Percentiles rank a stretch among this genome's conserved stretches.
Evolutionary conservation across 2,888 invertebrate species (phyloP).

Genomic region (Drosophila colorata): DNA sequence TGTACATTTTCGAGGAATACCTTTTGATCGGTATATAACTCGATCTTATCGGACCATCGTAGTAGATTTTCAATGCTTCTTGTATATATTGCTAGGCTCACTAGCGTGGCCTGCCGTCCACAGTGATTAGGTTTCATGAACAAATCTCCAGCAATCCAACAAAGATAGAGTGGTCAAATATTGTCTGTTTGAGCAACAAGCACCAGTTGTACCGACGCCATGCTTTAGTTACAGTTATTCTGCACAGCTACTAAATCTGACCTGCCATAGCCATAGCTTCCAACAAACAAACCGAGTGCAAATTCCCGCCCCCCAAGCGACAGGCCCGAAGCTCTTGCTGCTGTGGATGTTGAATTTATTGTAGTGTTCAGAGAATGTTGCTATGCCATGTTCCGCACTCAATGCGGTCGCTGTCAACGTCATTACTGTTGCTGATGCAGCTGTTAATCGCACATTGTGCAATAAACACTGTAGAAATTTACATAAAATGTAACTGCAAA

Average conservation of each 20-base stretch:
- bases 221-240: conserved; percentile 57
- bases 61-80: no score
- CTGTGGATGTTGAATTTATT: conserved; percentile 36
- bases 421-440: conserved; percentile 13
- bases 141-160: no score
- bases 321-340: conserved; percentile 38
- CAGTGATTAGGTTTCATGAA: no score
- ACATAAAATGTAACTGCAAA: conserved; percentile 59
- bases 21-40: no score
- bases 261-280: conserved; percentile 46
- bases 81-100: no score
- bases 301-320: conserved; percentile 36
- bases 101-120: no score
- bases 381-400: conserved; percentile 25
- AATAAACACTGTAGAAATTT: conserved; percentile 51
- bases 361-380: conserved; percentile 44
- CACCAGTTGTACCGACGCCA: conserved; percentile 29
- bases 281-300: conserved; percentile 52
- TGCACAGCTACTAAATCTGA: conserved; percentile 38
- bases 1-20: no score
- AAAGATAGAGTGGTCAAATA: no score
- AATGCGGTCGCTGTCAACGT: conserved; percentile 26
- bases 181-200: no score
- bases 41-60: no score
- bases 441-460: conserved; percentile 39